Base-by-base conservation (phyloP, 1,140 invertebrate species). In the Cotesia typhae region DNA sequence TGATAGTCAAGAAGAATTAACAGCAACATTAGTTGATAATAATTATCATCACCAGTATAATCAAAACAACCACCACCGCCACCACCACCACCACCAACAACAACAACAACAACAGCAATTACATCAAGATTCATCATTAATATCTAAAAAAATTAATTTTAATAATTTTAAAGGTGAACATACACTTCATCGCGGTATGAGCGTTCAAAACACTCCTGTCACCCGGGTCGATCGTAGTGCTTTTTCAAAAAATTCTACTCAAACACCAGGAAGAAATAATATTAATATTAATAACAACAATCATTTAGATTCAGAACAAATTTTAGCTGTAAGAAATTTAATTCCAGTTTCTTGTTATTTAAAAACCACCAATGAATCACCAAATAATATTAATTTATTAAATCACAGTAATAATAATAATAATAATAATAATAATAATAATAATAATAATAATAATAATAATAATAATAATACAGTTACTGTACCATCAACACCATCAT, bases 251-350 rank as follows among this genome's bases (percentile, higher is more conserved):
- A 85, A 83, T 69, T 74, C 78, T 9, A 78, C 67, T 61, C 77
- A 72, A 64, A 74, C 72, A 61, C 75, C 75, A 9, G 75, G 75
- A 36, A 35, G 72, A n/a, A 71, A 70, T 38, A 65, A 70, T 28
- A 35, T 53, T 10, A 72, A 74, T 38, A 14, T 14, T 14, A 47
- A 47, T 7, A 47, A 47, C 6, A 47, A 47, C 6, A 6, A 47
- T 47, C 10, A 47, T 47, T 9, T 47, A 47, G 10, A 47, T 47
- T 47, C 41, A 2, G 80, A 78, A 3, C 85, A 87, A 60, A 86
- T 86, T 51, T 75, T 86, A 4, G 85, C 81, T 0, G 84, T 86
- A 5, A 78, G 83, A 47, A 84, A 82, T 72, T 73, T 87, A n/a
- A 74, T 76, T 0, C 68, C 76, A 6, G 76, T 78, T 10, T 9